Evolutionary conservation across 92 coral and sea anemone species (phyloP).

Genomic region (Porites lobata): DNA sequence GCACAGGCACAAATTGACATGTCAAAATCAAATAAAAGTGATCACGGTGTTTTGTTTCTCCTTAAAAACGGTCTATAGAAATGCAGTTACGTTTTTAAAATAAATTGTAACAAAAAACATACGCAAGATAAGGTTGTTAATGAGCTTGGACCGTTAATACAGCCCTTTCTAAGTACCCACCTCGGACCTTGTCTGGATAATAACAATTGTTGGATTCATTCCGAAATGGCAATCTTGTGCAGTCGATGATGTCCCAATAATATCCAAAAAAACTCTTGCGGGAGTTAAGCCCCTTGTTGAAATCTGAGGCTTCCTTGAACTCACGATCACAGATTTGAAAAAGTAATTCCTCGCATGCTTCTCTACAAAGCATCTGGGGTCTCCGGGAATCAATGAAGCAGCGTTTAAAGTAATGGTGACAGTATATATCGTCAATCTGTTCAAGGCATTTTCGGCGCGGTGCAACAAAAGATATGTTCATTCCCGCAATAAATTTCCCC

Average conservation of each 20-base stretch:
- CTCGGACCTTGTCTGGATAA: conserved; percentile 33
- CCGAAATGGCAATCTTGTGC: conserved; percentile 26
- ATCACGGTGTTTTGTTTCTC: too few relatives aligned
- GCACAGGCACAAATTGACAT: too few relatives aligned
- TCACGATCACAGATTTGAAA: conserved; percentile 19
- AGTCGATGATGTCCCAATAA: conserved; percentile 21
- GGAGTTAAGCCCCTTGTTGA: background rate
- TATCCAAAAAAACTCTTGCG: background rate
- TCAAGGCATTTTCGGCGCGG: background rate
- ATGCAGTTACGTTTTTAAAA: too few relatives aligned
- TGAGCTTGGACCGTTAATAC: too few relatives aligned
- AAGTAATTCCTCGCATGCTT: conserved; percentile 8
- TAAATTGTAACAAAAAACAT: too few relatives aligned
- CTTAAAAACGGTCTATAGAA: too few relatives aligned
- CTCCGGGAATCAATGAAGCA: conserved; percentile 14
- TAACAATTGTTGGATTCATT: conserved; percentile 34
- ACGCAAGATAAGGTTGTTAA: too few relatives aligned
- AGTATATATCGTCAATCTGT: conserved; percentile 32
- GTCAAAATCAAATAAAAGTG: too few relatives aligned
- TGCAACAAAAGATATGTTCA: too few relatives aligned
- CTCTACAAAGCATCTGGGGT: conserved; percentile 30
- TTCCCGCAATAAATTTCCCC: too few relatives aligned
- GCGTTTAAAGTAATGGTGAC: conserved; percentile 39
- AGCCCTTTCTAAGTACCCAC: background rate
- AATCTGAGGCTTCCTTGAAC: background rate